Conservation (phyloP, 1,140 invertebrate species). For the Drosophila rhopaloa region DNA sequence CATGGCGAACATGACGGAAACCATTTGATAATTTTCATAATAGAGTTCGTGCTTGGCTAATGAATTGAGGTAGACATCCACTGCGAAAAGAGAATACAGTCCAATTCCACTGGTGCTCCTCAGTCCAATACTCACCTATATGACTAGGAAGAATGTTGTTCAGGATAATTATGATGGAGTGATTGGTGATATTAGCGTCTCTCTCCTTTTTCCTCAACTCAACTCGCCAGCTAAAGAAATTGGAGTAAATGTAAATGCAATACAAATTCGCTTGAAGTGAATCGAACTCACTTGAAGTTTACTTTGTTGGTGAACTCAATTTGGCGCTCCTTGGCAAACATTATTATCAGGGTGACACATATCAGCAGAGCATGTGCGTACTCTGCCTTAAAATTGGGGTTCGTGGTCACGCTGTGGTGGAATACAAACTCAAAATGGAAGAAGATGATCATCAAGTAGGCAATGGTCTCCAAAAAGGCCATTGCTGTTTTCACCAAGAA, state of each 20-base stretch:
- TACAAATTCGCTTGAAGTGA: not conserved
- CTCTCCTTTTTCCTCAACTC: constrained; percentile 91
- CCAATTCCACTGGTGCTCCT: not conserved
- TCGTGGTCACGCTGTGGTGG: constrained; percentile 87
- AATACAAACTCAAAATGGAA: constrained; percentile 86
- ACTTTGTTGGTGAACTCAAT: constrained; percentile 94
- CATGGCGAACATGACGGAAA: constrained; percentile 96
- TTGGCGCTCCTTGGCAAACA: constrained; percentile 93
- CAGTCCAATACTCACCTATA: constrained; percentile 88
- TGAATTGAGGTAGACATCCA: constrained; percentile 90
- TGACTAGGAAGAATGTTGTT: constrained; percentile 94
- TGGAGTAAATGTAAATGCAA: not conserved
- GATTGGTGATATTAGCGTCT: constrained; percentile 90
- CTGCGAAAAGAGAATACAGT: constrained; percentile 84
- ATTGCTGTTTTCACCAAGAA: constrained; percentile 91
- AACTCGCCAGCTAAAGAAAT: constrained; percentile 89
- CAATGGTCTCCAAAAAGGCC: constrained; percentile 87
- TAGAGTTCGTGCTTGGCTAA: constrained; percentile 91
- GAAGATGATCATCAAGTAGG: constrained; percentile 89
- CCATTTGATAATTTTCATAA: constrained; percentile 92
- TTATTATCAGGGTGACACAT: constrained; percentile 88
- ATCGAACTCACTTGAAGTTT: constrained; percentile 86
- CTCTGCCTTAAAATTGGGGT: constrained; percentile 87
- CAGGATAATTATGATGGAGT: constrained; percentile 92
- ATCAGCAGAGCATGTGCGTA: constrained; percentile 89